These are phyloP conservation scores for Tenthredo amoena DNA, from an alignment of 2,888 invertebrate genomes.

Conservation along the genomic window DNA sequence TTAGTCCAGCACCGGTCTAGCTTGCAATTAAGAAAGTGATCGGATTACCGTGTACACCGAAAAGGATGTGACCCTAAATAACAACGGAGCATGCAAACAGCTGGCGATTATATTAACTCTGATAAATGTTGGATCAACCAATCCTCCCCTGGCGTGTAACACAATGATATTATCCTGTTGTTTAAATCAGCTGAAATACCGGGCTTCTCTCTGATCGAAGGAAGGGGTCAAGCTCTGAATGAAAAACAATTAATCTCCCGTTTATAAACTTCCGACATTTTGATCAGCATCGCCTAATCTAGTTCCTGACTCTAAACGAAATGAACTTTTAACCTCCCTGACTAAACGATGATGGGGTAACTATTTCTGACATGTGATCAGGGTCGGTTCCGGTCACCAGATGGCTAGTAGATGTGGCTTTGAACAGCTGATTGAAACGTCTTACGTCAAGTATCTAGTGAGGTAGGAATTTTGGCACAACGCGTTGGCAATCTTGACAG, in stretches of 20 bases:
- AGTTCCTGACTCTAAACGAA: not conserved
- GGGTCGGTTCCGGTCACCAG: slow-evolving; percentile 14
- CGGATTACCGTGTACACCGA: not conserved
- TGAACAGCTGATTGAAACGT: not conserved
- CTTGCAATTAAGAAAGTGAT: not conserved
- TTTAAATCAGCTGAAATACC: not conserved
- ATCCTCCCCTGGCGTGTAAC: not conserved
- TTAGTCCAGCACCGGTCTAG: not conserved
- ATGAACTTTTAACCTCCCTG: not conserved
- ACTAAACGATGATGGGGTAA: not conserved
- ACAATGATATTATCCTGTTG: not conserved
- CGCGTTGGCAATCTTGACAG: not conserved
- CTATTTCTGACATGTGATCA: slow-evolving; percentile 26
- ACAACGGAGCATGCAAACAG: not conserved
- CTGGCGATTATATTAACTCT: not conserved
- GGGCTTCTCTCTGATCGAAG: not conserved
- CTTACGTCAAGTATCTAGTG: not conserved
- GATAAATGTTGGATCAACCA: not conserved
- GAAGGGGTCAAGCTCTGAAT: not conserved
- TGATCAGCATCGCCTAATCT: not conserved
- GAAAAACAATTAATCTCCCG: not conserved
- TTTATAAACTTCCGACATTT: not conserved
- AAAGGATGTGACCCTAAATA: not conserved
- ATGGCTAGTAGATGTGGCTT: not conserved
- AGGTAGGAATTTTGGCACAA: not conserved